A percentile compares a stretch with the other conserved stretches of the same genome.
Evolutionary conservation across 2,888 invertebrate genomes (phyloP).

Genomic region (Phalera bucephala): DNA sequence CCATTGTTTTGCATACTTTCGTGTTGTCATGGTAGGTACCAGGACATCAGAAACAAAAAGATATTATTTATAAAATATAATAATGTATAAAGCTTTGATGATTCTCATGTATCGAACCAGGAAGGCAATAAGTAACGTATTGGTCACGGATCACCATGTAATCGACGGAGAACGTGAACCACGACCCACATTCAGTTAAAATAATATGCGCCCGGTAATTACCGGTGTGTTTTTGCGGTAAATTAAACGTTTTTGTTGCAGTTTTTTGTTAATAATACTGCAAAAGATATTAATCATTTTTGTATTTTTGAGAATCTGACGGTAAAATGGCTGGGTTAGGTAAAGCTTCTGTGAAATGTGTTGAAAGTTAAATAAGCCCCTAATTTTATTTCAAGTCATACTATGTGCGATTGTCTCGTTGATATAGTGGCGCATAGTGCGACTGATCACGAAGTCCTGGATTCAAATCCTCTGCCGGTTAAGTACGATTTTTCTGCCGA

Average conservation of each 20-base stretch:
- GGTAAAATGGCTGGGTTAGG: not conserved
- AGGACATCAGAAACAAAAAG: not conserved
- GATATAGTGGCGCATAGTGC: too few relatives aligned
- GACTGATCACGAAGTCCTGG: too few relatives aligned
- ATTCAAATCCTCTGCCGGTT: too few relatives aligned
- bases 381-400: too few relatives aligned
- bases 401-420: too few relatives aligned
- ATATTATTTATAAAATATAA: not conserved
- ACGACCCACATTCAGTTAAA: slow-evolving; percentile 22
- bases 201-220: slow-evolving; percentile 8
- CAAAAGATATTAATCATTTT: slow-evolving; percentile 2
- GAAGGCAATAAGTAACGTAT: slow-evolving; percentile 15
- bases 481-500: too few relatives aligned
- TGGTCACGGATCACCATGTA: slow-evolving; percentile 17
- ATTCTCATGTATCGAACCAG: slow-evolving; percentile 4
- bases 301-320: not conserved
- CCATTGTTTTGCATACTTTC: too few relatives aligned
- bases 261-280: slow-evolving; percentile 5
- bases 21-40: too few relatives aligned
- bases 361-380: not conserved
- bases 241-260: slow-evolving; percentile 11
- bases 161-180: slow-evolving; percentile 21
- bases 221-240: slow-evolving; percentile 10
- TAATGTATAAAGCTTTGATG: not conserved
- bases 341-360: not conserved